phyloP scores from a whole-genome alignment of 2,113 vertebrate species.

The Onychostoma macrolepis region DNA sequence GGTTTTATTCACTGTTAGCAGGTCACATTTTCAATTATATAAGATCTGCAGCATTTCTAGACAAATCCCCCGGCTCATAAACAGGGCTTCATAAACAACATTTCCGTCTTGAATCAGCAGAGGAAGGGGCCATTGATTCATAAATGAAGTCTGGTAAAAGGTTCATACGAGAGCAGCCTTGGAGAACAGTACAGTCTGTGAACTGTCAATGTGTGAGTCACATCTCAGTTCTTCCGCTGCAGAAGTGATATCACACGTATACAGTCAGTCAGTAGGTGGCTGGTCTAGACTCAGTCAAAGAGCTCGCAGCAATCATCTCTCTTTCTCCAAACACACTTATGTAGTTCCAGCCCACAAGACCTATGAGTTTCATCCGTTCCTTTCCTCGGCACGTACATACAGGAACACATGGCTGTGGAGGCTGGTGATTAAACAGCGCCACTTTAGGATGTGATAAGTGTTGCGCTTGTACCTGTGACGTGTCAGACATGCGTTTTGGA shows the following conservation, averaged over 20 bases:
- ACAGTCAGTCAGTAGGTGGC: slow-evolving; percentile 24
- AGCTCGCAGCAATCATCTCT: slow-evolving; percentile 39
- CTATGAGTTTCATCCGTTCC: slow-evolving; percentile 33
- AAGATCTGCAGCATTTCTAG: not conserved
- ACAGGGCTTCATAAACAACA: not conserved
- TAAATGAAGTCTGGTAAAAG: slow-evolving; percentile 38
- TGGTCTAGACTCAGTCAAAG: slow-evolving; percentile 8
- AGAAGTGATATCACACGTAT: slow-evolving; percentile 46
- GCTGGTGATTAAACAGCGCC: not conserved
- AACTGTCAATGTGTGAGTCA: slow-evolving; percentile 52
- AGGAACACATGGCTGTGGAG: slow-evolving; percentile 4
- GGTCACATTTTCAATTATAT: not conserved
- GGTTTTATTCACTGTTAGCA: not conserved
- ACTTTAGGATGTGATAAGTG: slow-evolving; percentile 3
- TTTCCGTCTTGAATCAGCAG: not conserved
- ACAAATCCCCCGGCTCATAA: not conserved
- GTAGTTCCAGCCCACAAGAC: slow-evolving; percentile 11
- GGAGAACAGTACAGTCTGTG: slow-evolving; percentile 45
- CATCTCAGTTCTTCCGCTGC: slow-evolving; percentile 44
- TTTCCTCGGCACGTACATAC: not conserved
- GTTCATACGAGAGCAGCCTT: not conserved
- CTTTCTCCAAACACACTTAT: slow-evolving; percentile 61
- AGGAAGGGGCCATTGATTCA: slow-evolving; percentile 26
- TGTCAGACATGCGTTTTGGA: not conserved
- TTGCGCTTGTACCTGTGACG: not conserved